Base-by-base conservation (phyloP, 1,140 invertebrate genomes). In the Chlorops oryzae region DNA sequence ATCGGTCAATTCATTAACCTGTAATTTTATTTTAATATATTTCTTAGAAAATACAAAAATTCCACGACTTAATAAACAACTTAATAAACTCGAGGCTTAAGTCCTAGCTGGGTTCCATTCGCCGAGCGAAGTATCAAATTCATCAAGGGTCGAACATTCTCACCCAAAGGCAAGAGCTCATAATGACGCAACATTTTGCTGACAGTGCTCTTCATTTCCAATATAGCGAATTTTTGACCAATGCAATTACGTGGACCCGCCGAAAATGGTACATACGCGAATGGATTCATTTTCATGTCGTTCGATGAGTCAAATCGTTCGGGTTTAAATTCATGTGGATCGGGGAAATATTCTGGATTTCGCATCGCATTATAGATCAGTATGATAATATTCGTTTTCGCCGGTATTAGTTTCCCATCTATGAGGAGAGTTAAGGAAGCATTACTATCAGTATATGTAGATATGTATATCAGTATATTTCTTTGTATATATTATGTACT, bases 151-250 rank as follows among this genome's bases (percentile, higher is more conserved):
- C 57, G 7, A 0, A 70, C 61, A 5, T 61, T 54, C 10, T 53
- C 28, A 22, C 65, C 66, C 2, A 64, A 28, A 0, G 65, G 58
- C 32, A 69, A 27, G 20, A 74, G 13, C 51, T 74, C 73, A 38
- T 60, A 74, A n/a, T 72, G 61, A 9, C 74, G 55, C 2, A 76
- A 18, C 25, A 76, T 45, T 52, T 75, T 72, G 27, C 65, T 69
- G 5, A 76, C 32, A 0, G 66, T 62, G 39, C 63, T 76, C 67
- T 91, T 90, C 62, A 85, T 73, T 73, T 92, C 87, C 58, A 88
- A 65, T 72, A 86, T 75, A 1, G 88, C 89, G 68, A 90, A 92
- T 65, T 82, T 86, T 72, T 88, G 85, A 48, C 86, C 85, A 76
- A 67, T 66, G 59, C 84, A 86, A 61, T 85, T 84, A 56, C 78